Evolutionary conservation across 2,797 vertebrate species (phyloP).

Genomic region (Chaetodon trifasciatus): DNA sequence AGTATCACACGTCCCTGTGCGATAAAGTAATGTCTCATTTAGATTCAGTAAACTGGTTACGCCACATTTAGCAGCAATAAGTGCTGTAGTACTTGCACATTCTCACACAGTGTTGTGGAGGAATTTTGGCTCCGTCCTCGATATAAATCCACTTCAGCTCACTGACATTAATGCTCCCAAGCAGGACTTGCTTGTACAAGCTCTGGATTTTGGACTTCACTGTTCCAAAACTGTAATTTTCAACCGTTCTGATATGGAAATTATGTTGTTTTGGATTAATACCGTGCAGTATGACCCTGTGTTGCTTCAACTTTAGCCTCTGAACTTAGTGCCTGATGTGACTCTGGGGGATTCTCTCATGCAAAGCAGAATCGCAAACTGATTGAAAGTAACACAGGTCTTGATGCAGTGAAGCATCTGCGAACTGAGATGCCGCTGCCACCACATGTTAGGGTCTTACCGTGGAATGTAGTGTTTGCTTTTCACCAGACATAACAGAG

Average conservation of each 20-base stretch:
- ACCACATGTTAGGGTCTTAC: not conserved
- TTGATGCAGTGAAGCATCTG: not conserved
- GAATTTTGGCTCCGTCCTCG: not conserved
- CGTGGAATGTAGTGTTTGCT: slow-evolving; percentile 35
- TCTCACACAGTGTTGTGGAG: not conserved
- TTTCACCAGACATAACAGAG: slow-evolving; percentile 7
- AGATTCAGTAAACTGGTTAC: not conserved
- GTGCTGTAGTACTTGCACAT: not conserved
- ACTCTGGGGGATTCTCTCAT: not conserved
- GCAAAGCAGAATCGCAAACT: not conserved
- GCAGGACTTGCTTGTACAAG: not conserved
- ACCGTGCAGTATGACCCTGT: not conserved
- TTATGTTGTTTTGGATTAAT: not conserved
- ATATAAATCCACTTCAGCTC: slow-evolving; percentile 12
- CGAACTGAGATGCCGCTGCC: slow-evolving; percentile 5
- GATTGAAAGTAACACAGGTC: not conserved
- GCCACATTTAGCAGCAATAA: slow-evolving; percentile 9
- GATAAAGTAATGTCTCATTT: not conserved
- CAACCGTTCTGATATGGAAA: not conserved
- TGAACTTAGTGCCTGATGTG: not conserved
- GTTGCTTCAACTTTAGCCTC: not conserved
- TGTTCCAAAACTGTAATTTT: not conserved
- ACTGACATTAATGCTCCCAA: not conserved
- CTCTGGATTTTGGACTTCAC: slow-evolving; percentile 4
- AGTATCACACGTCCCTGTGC: not conserved